Base-by-base conservation (phyloP, 2,797 vertebrate species). In the Triplophysa yarkandensis region DNA sequence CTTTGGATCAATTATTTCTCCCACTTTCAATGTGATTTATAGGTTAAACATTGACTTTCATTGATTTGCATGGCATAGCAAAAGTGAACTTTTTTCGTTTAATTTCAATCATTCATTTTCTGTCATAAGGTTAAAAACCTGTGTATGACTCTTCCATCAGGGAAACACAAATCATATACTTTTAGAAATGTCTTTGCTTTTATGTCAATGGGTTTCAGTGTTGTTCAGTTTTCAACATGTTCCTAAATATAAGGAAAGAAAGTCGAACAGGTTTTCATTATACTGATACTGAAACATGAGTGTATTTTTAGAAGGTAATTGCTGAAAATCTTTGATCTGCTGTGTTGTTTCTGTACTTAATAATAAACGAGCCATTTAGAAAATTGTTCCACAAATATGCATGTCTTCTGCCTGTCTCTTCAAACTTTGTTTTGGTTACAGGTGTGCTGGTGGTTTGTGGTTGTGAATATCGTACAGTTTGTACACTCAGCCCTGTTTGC, bases 391-490 rank as follows among this genome's bases (percentile, higher is more conserved):
- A 4, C 43, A 61, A 62, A 36, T 50, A 23, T 62, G 58, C 11
- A 19, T 17, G 28, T 32, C 55, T 43, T 43, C 11, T 17, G 25
- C 14, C 3, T 55, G 48, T 61, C 52, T 63, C 23, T 36, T 39
- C 44, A 1, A 25, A n/a, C 23, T 6, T 71, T n/a, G 14, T n/a
- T 48, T 48, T 62, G 21, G 6, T 36, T 36, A 30, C 43, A 55
- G 66, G 67, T 57, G 67, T 54, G 21, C 25, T 39, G 30, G 54
- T 58, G 54, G 54, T 46, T 60, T 60, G 58, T 52, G 69, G 57
- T 17, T 19, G 17, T 25, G 28, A 17, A 69, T 54, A 30, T 14
- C 16, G 68, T 58, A 21, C 28, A 36, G 27, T 21, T 17, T 61
- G 21, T 61, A 34, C 43, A 14, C 30, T 71, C 55, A 36, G 16